Conservation (phyloP, 2,113 vertebrate genomes). For the Prunella himalayana region DNA sequence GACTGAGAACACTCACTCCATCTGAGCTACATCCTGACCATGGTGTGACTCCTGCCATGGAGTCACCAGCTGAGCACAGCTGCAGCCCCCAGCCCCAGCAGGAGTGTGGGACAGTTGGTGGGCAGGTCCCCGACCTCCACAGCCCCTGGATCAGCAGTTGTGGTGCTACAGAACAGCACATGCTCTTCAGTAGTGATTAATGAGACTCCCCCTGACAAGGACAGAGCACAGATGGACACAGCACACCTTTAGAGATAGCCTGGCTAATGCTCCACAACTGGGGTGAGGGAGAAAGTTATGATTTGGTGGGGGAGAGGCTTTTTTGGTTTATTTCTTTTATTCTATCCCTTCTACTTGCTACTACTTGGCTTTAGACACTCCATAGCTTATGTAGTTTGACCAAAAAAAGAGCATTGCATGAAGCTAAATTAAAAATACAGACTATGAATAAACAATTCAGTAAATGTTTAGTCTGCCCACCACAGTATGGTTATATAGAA, state of each 20-base stretch:
- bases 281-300: not conserved
- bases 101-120: rapidly evolving
- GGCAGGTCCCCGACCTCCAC: rapidly evolving
- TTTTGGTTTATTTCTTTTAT: not conserved
- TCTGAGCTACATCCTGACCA: not conserved
- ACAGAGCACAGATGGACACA: rapidly evolving
- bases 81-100: not conserved
- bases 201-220: not conserved
- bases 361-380: not conserved
- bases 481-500: not conserved
- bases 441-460: not conserved
- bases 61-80: not conserved
- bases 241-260: not conserved
- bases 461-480: not conserved
- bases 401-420: not conserved
- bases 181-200: rapidly evolving
- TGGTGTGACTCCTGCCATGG: rapidly evolving
- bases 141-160: rapidly evolving
- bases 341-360: not conserved
- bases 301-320: not conserved
- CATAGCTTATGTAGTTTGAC: not conserved
- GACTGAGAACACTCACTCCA: not conserved
- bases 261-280: not conserved
- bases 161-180: not conserved
- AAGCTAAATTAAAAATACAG: not conserved